Base-by-base conservation (phyloP, 1,140 invertebrate genomes). In the Aphelinus atriplicis region DNA sequence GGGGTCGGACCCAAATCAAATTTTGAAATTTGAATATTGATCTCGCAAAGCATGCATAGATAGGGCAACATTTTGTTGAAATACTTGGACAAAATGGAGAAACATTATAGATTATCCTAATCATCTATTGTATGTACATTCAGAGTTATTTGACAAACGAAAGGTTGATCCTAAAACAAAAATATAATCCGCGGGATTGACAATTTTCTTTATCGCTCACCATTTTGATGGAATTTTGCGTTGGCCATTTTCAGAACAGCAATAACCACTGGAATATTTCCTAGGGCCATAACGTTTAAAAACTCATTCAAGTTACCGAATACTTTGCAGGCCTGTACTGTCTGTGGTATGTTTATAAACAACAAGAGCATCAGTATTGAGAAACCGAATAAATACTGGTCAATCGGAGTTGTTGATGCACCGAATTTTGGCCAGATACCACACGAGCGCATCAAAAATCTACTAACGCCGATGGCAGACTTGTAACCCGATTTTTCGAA, bases 341-440 rank as follows among this genome's bases (percentile, higher is more conserved):
- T 71, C 55, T 76, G 74, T 48, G 74, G 55, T 48, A 71, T 10
- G 58, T 48, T 70, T n/a, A 75, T 65, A 50, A 70, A 75, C 1
- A 70, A 47, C 9, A 50, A 9, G 10, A 70, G 57, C 9, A 70
- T 53, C 1, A 75, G 3, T 7, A 47, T 42, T 5, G 47, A 3
- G 4, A 43, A 53, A 57, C 56, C 4, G 7, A 10, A 68, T 0
- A 46, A 5, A 9, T n/a, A 63, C 3, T 46, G 61, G 2, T 10
- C n/a, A 45, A 48, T 10, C 2, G 45, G 3, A 48, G 1, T 7
- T 10, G 5, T 45, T 9, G 61, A 47, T 3, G 55, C 42, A 47
- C 4, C 2, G 43, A 10, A 48, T 3, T 51, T 43, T 2, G 77
- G 73, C 77, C 77, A 78, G 45, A 78, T 66, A 63, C 77, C 77